Conservation (phyloP, 23 tunicate species). For the Corella eumyota region DNA sequence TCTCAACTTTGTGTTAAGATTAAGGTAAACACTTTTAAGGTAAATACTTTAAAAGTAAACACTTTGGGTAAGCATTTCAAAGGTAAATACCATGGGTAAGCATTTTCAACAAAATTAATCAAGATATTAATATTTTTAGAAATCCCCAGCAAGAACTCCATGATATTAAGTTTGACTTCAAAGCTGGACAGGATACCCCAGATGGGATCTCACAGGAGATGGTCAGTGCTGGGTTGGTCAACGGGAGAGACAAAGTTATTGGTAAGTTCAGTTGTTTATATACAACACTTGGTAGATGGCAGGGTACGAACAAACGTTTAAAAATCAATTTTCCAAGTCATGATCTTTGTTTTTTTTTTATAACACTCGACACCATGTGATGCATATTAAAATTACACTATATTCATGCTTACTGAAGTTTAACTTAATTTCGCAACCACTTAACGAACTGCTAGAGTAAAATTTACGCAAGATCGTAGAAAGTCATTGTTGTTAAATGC, state of each 20-base stretch:
- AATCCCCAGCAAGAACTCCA: slow-evolving; percentile 51
- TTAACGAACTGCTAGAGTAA: too few species aligned
- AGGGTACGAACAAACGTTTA: neutral
- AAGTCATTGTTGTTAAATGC: too few species aligned
- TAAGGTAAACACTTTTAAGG: too few species aligned
- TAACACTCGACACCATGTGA: neutral
- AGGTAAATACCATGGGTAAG: too few species aligned
- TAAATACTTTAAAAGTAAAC: too few species aligned
- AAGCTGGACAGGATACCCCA: slow-evolving; percentile 56
- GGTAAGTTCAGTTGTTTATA: slow-evolving; percentile 76
- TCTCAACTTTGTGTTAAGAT: too few species aligned
- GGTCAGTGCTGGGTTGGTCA: slow-evolving; percentile 66
- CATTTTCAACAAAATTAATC: too few species aligned
- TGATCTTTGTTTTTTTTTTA: neutral
- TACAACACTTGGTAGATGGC: neutral
- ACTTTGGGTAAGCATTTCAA: too few species aligned
- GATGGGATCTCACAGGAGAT: slow-evolving; percentile 76
- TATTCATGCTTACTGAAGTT: too few species aligned
- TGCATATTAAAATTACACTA: neutral
- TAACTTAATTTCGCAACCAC: too few species aligned
- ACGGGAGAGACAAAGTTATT: slow-evolving; percentile 63
- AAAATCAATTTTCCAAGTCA: neutral
- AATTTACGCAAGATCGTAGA: too few species aligned
- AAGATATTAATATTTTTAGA: slow-evolving; percentile 16
- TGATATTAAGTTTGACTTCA: slow-evolving; percentile 77